These are phyloP conservation scores for Anguilla pacifica DNA, from an alignment of 2,797 vertebrate genomes.

Conservation along the genomic window DNA sequence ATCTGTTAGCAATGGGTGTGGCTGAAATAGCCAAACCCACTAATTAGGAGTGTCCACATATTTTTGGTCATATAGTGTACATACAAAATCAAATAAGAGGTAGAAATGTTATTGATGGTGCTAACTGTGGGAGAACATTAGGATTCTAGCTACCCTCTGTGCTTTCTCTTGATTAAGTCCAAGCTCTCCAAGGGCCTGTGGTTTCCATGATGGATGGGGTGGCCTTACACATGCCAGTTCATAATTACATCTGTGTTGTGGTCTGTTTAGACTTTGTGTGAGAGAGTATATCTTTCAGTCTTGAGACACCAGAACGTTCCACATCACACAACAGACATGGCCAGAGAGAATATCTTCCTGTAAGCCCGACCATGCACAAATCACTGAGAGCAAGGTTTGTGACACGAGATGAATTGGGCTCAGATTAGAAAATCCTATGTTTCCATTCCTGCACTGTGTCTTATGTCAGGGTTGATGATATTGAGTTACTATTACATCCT, in stretches of 20 bases:
- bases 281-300: not conserved
- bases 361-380: not conserved
- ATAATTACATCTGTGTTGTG: constrained; percentile 22
- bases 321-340: constrained; percentile 14
- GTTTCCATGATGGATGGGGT: constrained; percentile 20
- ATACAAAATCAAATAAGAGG: not conserved
- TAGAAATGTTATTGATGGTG: not conserved
- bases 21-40: too few relatives aligned
- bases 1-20: too few relatives aligned
- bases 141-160: not conserved
- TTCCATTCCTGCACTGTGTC: not conserved
- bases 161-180: not conserved
- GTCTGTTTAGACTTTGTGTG: not conserved
- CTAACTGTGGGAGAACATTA: not conserved
- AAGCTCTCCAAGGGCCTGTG: constrained; percentile 9
- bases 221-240: constrained; percentile 4
- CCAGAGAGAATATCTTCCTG: constrained; percentile 14
- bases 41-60: too few relatives aligned
- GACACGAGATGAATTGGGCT: not conserved
- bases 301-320: constrained; percentile 21
- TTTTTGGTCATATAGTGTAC: too few relatives aligned
- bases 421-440: not conserved
- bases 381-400: not conserved
- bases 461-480: not conserved
- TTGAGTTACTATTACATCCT: not conserved